A percentile compares a stretch with the other conserved stretches of the same genome.
Conservation (phyloP, 2,888 invertebrate genomes). For the Sycophila texana region DNA sequence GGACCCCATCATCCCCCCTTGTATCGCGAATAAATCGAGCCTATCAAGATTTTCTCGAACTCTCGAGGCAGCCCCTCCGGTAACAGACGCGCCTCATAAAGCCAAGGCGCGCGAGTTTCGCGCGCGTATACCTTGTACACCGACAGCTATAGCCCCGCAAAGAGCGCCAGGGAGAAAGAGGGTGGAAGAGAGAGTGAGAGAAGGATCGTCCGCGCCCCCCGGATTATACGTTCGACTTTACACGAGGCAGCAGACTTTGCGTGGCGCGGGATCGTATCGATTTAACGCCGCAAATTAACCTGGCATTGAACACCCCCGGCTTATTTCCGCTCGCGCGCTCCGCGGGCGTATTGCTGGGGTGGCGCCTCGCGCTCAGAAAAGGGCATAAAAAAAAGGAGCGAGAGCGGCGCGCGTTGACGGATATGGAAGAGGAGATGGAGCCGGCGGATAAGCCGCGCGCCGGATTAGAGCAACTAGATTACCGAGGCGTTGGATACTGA, state of each 20-base stretch:
- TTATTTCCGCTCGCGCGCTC: conserved; percentile 46
- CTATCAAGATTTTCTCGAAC: conserved; percentile 50
- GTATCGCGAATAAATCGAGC: conserved; percentile 48
- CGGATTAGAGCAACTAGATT: too few species aligned
- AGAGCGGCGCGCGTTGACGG: neutral
- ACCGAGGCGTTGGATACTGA: too few species aligned
- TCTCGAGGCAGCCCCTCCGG: conserved; percentile 6
- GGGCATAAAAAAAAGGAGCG: neutral
- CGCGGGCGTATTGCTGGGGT: conserved; percentile 6
- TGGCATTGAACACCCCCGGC: conserved; percentile 44
- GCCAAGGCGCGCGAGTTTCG: neutral
- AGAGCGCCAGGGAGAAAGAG: neutral
- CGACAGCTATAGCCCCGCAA: neutral
- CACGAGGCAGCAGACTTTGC: conserved; percentile 25
- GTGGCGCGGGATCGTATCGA: conserved; percentile 50
- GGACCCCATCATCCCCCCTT: neutral
- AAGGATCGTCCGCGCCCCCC: too few species aligned
- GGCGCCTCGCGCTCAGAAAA: neutral
- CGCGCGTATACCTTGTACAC: too few species aligned
- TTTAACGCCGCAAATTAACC: conserved; percentile 56
- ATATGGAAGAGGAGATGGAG: too few species aligned
- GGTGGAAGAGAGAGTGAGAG: neutral
- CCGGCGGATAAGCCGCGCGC: too few species aligned
- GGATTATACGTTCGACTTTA: conserved; percentile 32
- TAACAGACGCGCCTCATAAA: conserved; percentile 26